phyloP scores from a whole-genome alignment of 2,113 vertebrate genomes.

The Pterophyllum scalare region DNA sequence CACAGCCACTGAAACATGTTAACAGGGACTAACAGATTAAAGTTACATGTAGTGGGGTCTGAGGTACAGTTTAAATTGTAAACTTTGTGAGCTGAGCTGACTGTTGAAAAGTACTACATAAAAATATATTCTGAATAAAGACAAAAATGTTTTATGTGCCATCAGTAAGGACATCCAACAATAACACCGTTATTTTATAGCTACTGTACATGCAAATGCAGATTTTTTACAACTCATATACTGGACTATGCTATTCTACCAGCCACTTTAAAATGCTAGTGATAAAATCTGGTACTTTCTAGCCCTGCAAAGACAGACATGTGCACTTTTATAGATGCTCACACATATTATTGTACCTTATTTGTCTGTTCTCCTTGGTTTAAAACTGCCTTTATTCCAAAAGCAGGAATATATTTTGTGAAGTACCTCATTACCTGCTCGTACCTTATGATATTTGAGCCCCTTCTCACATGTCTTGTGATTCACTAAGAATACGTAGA shows the following conservation, averaged over 20 bases:
- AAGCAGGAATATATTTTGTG: conserved; percentile 11
- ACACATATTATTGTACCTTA: conserved; percentile 1
- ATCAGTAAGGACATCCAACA: not conserved
- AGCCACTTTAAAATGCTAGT: not conserved
- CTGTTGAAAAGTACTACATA: not conserved
- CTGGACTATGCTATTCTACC: not conserved
- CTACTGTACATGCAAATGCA: not conserved
- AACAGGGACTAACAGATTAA: not conserved
- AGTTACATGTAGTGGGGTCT: not conserved
- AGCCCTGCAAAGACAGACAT: conserved; percentile 23
- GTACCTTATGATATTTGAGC: not conserved
- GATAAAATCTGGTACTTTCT: conserved; percentile 6
- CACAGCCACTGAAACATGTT: not conserved
- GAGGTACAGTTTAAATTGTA: not conserved
- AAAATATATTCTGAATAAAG: not conserved
- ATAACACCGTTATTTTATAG: not conserved
- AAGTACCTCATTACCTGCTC: conserved; percentile 22
- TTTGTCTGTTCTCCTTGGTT: conserved; percentile 3
- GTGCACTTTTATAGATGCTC: not conserved
- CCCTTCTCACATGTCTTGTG: not conserved
- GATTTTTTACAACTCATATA: too few relatives aligned
- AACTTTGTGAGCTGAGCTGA: not conserved
- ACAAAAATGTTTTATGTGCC: not conserved
- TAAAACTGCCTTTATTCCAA: conserved; percentile 19
- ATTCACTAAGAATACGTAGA: not conserved